These are phyloP conservation scores for Pandemis corylana DNA, from an alignment of 2,888 invertebrate genomes.

Conservation along the genomic window DNA sequence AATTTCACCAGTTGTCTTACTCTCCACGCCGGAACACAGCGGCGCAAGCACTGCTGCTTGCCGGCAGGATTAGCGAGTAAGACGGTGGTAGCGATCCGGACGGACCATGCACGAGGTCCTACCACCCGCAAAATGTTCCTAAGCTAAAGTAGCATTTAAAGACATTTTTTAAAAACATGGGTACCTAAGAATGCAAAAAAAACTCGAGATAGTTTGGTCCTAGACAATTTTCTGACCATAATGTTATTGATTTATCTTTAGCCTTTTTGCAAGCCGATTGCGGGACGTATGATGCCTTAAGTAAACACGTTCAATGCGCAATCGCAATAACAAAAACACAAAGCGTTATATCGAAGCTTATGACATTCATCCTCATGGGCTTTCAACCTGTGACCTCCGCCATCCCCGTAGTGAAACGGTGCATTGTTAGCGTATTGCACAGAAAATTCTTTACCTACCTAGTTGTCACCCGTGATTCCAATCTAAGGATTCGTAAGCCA, in stretches of 20 bases:
- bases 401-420: neutral
- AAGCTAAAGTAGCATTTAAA: no score
- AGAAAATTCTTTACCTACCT: neutral
- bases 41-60: no score
- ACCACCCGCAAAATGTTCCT: no score
- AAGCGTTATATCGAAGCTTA: slow-evolving; percentile 2
- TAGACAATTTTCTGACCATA: neutral
- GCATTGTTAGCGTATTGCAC: neutral
- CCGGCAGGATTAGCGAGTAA: no score
- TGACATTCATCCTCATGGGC: slow-evolving; percentile 1
- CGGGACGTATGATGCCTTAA: neutral
- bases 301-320: slow-evolving; percentile 9
- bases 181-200: neutral
- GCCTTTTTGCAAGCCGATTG: neutral
- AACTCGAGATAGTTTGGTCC: neutral
- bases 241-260: neutral
- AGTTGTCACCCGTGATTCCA: neutral
- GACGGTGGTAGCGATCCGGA: no score
- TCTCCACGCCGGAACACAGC: no score
- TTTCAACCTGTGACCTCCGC: slow-evolving; percentile 9
- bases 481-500: neutral
- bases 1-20: no score
- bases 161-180: neutral
- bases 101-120: no score
- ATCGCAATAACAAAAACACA: slow-evolving; percentile 5